A percentile compares a stretch with the other conserved stretches of the same genome.
Conservation (phyloP, 2,797 vertebrate species). For the Myotis myotis region DNA sequence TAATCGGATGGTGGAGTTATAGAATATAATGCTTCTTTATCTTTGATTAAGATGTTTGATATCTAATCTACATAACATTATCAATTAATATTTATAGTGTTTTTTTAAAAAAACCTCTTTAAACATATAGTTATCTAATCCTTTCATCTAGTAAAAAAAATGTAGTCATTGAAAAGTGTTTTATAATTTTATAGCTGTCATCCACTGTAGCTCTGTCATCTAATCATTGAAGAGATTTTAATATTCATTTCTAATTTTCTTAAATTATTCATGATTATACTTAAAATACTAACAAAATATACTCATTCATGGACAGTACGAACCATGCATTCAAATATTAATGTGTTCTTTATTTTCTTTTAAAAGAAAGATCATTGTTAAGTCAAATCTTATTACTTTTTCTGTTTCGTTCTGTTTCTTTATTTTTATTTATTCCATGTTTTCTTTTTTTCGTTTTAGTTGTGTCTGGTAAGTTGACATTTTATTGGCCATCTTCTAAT, state of each 20-base stretch:
- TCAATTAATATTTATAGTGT: neutral
- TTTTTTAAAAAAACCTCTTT: neutral
- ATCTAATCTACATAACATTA: constrained; percentile 3
- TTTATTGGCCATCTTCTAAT: constrained; percentile 97
- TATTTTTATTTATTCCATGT: constrained; percentile 90
- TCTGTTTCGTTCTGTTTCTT: constrained; percentile 87
- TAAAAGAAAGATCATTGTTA: constrained; percentile 68
- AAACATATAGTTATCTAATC: neutral
- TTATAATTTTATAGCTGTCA: constrained; percentile 16
- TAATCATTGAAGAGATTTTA: constrained; percentile 54
- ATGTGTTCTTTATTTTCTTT: constrained; percentile 64
- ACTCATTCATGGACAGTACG: constrained; percentile 7
- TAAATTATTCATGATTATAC: constrained; percentile 55
- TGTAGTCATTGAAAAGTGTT: constrained; percentile 13
- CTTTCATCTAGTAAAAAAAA: constrained; percentile 32
- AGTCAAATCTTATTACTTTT: constrained; percentile 70
- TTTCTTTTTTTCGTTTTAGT: constrained; percentile 93
- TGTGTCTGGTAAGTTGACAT: constrained; percentile 99
- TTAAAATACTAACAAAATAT: constrained; percentile 67
- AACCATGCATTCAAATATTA: constrained; percentile 63
- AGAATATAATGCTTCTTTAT: constrained; percentile 25
- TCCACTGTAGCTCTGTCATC: constrained; percentile 23
- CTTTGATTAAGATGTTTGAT: neutral
- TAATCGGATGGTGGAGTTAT: neutral
- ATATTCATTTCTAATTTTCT: constrained; percentile 68